Conservation (phyloP, 2,888 invertebrate species). For the Mayetiola destructor region DNA sequence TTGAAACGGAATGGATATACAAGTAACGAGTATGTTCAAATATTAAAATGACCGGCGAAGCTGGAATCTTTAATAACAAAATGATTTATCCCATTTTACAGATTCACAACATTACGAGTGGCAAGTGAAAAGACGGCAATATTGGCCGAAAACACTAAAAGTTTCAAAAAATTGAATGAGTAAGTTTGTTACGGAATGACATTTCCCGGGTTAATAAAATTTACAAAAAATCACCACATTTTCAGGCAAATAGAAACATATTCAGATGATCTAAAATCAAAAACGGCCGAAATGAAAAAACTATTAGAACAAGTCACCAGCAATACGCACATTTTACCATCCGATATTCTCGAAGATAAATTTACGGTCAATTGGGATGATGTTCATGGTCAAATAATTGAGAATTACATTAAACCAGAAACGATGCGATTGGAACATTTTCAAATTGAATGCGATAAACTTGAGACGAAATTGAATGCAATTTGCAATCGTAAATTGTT, state of each 20-base stretch:
- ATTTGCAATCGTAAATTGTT: neutral
- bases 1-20: constrained; percentile 3
- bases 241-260: neutral
- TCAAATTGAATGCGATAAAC: neutral
- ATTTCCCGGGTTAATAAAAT: no score
- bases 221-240: no score
- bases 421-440: neutral
- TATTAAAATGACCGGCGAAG: no score
- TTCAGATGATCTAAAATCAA: neutral
- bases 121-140: no score
- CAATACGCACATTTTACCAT: neutral
- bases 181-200: no score
- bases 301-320: neutral
- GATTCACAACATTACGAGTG: no score
- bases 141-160: no score
- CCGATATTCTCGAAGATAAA: neutral
- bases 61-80: no score
- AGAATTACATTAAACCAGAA: neutral
- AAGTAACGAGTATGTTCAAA: no score
- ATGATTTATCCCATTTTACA: no score
- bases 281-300: neutral
- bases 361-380: neutral
- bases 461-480: neutral
- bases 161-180: no score
- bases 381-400: constrained; percentile 1